Conservation (phyloP, 2,888 invertebrate species). For the Agrotis clavis region DNA sequence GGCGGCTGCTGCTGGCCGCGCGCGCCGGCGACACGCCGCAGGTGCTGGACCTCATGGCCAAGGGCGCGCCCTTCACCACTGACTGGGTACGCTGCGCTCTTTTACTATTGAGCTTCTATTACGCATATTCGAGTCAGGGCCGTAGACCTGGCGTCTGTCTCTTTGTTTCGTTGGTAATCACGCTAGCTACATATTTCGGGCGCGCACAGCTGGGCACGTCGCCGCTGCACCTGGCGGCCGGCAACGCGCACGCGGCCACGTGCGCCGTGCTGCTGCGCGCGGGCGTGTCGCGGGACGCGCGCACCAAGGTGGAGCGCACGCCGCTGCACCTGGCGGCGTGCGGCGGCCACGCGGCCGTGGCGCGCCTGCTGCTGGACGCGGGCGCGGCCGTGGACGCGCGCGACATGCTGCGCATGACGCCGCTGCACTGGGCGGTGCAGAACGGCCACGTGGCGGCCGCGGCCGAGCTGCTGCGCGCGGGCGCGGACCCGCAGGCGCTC, state of each 20-base stretch:
- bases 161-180: too few species aligned
- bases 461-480: slow-evolving; percentile 93
- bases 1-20: slow-evolving; percentile 95
- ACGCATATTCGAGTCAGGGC: background rate
- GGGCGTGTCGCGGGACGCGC: slow-evolving; percentile 96
- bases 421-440: slow-evolving; percentile 98
- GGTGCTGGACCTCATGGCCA: slow-evolving; percentile 94
- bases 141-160: background rate
- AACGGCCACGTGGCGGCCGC: slow-evolving; percentile 93
- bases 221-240: slow-evolving; percentile 96
- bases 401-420: slow-evolving; percentile 93
- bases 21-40: slow-evolving; percentile 94
- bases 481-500: slow-evolving; percentile 92
- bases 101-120: background rate
- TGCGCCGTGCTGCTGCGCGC: slow-evolving; percentile 96
- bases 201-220: slow-evolving; percentile 96
- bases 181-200: too few species aligned
- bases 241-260: slow-evolving; percentile 94
- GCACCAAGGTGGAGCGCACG: slow-evolving; percentile 97
- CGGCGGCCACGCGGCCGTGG: slow-evolving; percentile 95
- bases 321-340: slow-evolving; percentile 97
- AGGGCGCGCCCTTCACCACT: slow-evolving; percentile 97
- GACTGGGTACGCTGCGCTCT: slow-evolving; percentile 94
- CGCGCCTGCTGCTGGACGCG: slow-evolving; percentile 92
- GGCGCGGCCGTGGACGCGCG: slow-evolving; percentile 79